Conservation (phyloP, 1,140 invertebrate genomes). For the Neodiprion lecontei region DNA sequence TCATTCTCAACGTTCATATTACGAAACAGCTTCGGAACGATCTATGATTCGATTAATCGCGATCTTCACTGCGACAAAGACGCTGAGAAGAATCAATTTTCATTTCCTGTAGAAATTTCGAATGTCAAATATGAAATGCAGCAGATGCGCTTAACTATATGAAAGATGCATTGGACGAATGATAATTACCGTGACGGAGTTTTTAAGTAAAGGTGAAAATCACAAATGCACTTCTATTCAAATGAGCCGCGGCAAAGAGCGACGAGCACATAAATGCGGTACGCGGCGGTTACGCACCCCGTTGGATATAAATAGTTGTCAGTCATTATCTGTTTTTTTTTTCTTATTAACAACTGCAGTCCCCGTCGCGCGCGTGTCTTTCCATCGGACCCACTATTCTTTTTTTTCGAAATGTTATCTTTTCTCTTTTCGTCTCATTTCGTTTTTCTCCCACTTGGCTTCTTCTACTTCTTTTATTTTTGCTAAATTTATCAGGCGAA, state of each 20-base stretch:
- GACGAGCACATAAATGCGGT: background rate
- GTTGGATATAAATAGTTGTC: constrained; percentile 7
- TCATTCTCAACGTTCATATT: too few relatives aligned
- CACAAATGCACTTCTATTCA: background rate
- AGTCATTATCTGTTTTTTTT: constrained; percentile 5
- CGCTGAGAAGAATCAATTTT: too few relatives aligned
- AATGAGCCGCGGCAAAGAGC: background rate
- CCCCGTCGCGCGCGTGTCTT: constrained; percentile 8
- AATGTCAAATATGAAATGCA: too few relatives aligned
- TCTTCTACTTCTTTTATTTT: constrained; percentile 10
- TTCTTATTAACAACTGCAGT: constrained; percentile 9
- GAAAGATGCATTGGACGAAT: background rate
- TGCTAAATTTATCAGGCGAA: constrained; percentile 9
- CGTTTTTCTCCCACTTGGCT: constrained; percentile 9
- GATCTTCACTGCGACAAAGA: too few relatives aligned
- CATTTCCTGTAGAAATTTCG: too few relatives aligned
- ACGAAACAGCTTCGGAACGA: too few relatives aligned
- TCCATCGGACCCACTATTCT: background rate
- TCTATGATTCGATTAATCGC: too few relatives aligned
- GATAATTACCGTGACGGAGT: constrained; percentile 1
- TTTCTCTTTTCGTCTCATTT: constrained; percentile 10
- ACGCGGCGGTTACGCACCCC: background rate
- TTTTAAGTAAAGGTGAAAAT: background rate
- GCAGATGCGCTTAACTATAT: background rate
- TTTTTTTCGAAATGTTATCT: constrained; percentile 21